Evolutionary conservation across 2,113 vertebrate genomes (phyloP), one percentile per base, ranked within the genome.

Genomic region (Fukomys damarensis): DNA sequence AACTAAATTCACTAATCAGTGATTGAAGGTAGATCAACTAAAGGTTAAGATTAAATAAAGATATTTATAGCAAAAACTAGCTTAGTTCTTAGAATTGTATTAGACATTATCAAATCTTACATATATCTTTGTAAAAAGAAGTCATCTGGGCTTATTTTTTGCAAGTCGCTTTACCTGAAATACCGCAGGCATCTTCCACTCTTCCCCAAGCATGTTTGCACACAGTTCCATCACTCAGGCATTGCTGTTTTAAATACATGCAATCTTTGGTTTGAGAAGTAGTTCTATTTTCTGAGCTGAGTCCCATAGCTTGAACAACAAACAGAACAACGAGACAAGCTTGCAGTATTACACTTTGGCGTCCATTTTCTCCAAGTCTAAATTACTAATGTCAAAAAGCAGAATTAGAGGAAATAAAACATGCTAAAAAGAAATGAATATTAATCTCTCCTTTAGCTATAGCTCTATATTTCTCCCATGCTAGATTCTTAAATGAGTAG

Each of bases 151-250:
- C 41, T 4, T 58, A 52, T 28, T 86, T 54, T 41, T 30, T 72
- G 68, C 43, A 54, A 70, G 0, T 66, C 24, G 3, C 56, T 92
- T 97, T 98, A 99, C 98, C 98, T 98, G 98, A 97, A 95, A 98
- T 72, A 86, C 91, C 96, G 92, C 99, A 99, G 91, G 96, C 79
- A 4, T 98, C 97, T 96, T 99, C 98, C 87, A 98, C 30, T 24
- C 93, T 8, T 54, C 91, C 97, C 99, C 98, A 99, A 52, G 96
- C 14, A 46, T 49, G 92, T 43, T 96, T 68, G 95, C 98, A 99
- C 70, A 96, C 96, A 0, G 95, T 91, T 77, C 76, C 49, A 94
- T 95, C 97, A 32, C 80, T 86, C 82, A 97, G 63, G 77, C 99
- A 99, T 49, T 94, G 98, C 32, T 98, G 96, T 77, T 66, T 98